Evolutionary conservation across 1,140 invertebrate species (phyloP), one percentile per base, ranked within the genome.

Genomic region (Psix sp.): DNA sequence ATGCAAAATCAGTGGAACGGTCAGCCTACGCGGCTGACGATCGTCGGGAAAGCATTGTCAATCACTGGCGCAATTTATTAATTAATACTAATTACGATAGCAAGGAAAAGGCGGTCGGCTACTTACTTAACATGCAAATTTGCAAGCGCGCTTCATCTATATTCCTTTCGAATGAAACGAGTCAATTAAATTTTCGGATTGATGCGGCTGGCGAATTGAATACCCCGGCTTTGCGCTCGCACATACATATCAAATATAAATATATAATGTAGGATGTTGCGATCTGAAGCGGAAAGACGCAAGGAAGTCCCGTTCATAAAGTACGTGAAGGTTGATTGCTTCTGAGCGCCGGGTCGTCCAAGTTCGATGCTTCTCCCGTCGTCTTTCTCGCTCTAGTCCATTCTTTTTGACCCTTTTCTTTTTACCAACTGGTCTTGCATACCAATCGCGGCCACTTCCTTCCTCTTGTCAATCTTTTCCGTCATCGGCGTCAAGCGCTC

Each of bases 371-470:
- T 65, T 68, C 73, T 70, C 68, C 62, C 54, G 60, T 73, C 42
- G 14, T 60, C 59, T 57, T 40, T 68, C 46, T 51, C 46, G 18
- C 51, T 68, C 31, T 71, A 33, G 38, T 26, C 40, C 11, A n/a
- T 36, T 57, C 49, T 36, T 36, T 49, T 48, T 49, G n/a, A 56
- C 24, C 51, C 18, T 74, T 75, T 73, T 72, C 57, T 49, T 56
- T 62, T 65, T 18, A 13, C 11, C 11, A 16, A 21, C 46, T 15
- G 33, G 2, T 63, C 75, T 80, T 79, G 82, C 80, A 84, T 84
- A 83, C 77, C 67, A 83, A 84, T 79, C 46, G 77, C 43, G 67
- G 65, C 48, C 74, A 84, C 82, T 84, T 84, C 82, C 82, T 84
- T 84, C 82, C 82, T 82, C 79, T 66, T 66, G 77, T 79, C 78